Evolutionary conservation across 2,113 vertebrate species (phyloP).

Genomic region (Eulemur rufifrons): DNA sequence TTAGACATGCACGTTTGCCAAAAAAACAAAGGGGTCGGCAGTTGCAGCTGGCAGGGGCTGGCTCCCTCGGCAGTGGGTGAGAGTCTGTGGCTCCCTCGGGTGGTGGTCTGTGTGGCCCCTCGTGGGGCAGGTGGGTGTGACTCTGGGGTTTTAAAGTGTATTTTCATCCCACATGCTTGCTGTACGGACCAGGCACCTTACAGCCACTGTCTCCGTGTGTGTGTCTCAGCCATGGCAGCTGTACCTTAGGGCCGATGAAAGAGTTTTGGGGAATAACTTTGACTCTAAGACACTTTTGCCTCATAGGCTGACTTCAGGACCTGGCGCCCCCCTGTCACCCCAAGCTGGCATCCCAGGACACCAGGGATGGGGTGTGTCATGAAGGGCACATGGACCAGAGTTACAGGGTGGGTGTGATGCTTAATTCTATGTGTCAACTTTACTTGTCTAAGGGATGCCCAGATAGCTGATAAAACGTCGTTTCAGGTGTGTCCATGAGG

Average conservation of each 20-base stretch:
- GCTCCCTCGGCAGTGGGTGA: background rate
- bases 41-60: fast-evolving
- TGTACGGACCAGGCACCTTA: fast-evolving
- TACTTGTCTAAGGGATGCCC: background rate
- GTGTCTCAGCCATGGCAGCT: background rate
- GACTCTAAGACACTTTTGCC: too few relatives aligned
- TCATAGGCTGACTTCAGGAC: background rate
- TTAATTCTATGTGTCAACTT: background rate
- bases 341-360: background rate
- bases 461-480: background rate
- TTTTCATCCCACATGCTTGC: background rate
- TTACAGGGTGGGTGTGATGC: background rate
- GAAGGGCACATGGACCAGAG: too few relatives aligned
- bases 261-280: background rate
- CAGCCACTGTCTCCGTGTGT: fast-evolving
- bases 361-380: background rate
- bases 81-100: background rate
- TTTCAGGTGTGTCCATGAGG: background rate
- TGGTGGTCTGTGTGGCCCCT: background rate
- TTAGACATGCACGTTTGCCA: background rate
- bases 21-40: background rate
- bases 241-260: background rate
- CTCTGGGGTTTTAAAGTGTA: background rate
- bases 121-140: fast-evolving
- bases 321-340: fast-evolving